Percentiles rank a stretch among this genome's conserved stretches.
These are phyloP conservation scores for Plebejus melissa DNA, from an alignment of 2,888 invertebrate species.

Conservation along the genomic window DNA sequence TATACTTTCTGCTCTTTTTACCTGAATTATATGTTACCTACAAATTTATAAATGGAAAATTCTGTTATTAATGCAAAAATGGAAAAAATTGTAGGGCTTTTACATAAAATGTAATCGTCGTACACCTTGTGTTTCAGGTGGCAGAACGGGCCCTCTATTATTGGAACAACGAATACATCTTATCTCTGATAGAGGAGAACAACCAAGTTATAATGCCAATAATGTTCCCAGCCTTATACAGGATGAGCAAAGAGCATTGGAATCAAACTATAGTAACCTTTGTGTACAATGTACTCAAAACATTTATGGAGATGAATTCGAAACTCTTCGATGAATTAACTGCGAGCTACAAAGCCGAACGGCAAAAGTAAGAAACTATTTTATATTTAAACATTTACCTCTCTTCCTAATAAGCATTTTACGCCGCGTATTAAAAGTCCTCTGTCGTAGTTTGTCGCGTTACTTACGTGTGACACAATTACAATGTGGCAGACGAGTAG, in stretches of 20 bases:
- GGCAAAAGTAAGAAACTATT: conserved; percentile 91
- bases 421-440: too few relatives aligned
- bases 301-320: conserved; percentile 99
- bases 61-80: too few relatives aligned
- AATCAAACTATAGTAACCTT: conserved; percentile 99
- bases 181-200: conserved; percentile 99
- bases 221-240: conserved; percentile 99
- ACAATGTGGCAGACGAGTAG: too few relatives aligned
- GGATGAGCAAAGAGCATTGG: conserved; percentile 99
- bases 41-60: too few relatives aligned
- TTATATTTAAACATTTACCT: background rate
- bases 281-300: conserved; percentile 99
- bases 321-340: conserved; percentile 99
- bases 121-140: conserved; percentile 80
- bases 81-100: too few relatives aligned
- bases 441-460: too few relatives aligned
- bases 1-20: conserved; percentile 5
- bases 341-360: conserved; percentile 98
- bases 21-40: too few relatives aligned
- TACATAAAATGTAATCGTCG: background rate
- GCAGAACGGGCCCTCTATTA: conserved; percentile 99
- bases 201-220: conserved; percentile 99
- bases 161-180: conserved; percentile 99
- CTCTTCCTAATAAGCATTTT: background rate
- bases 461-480: too few relatives aligned